Evolutionary conservation across 2,797 vertebrate species (phyloP).

Genomic region (Lacerta viridis): DNA sequence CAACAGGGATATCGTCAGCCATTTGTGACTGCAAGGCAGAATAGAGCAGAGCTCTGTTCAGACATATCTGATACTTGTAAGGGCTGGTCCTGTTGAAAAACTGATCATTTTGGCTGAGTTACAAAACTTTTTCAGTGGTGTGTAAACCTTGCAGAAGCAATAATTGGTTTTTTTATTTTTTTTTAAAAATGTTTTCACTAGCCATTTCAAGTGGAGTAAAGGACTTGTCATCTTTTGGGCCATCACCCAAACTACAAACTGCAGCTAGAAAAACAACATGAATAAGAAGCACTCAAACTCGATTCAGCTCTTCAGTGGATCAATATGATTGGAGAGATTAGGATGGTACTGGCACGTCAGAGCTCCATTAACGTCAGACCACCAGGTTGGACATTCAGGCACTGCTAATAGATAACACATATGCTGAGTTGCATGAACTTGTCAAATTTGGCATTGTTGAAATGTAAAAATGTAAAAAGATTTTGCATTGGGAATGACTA

Average conservation of each 20-base stretch:
- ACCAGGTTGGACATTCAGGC: background rate
- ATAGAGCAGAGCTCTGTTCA: background rate
- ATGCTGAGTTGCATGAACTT: background rate
- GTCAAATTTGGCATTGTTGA: background rate
- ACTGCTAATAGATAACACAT: background rate
- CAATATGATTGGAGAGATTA: constrained; percentile 38
- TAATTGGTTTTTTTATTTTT: constrained; percentile 28
- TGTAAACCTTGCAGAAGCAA: constrained; percentile 42
- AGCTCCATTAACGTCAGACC: constrained; percentile 34
- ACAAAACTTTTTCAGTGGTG: constrained; percentile 19
- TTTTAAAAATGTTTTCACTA: constrained; percentile 33
- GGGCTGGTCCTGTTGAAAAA: constrained; percentile 27
- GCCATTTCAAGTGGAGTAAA: constrained; percentile 40
- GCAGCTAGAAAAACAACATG: constrained; percentile 46
- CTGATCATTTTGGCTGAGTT: constrained; percentile 14
- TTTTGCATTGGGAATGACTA: background rate
- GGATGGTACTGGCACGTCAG: background rate
- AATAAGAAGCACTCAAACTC: constrained; percentile 40
- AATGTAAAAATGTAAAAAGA: background rate
- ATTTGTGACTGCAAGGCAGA: constrained; percentile 16
- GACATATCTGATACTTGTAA: constrained; percentile 6
- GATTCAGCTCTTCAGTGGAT: constrained; percentile 5
- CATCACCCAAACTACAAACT: constrained; percentile 39
- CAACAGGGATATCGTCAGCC: background rate
- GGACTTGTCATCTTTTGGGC: constrained; percentile 35